phyloP scores from a whole-genome alignment of 2,797 vertebrate species.

The Nannoperca obscura region DNA sequence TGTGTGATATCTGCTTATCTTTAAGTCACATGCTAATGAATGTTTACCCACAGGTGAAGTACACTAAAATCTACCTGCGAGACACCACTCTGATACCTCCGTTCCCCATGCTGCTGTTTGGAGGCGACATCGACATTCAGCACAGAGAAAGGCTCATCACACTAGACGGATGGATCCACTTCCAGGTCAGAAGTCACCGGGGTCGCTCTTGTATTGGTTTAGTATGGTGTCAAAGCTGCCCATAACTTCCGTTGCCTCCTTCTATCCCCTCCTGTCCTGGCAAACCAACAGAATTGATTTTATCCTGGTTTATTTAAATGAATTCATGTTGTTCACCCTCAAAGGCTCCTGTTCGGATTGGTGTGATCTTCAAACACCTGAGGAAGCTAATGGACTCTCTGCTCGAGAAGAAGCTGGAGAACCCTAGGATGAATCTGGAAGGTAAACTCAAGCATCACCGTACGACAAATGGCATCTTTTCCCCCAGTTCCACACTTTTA shows the following conservation, averaged over 20 bases:
- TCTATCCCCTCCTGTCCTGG: not conserved
- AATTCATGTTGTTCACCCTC: not conserved
- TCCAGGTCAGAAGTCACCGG: conserved; percentile 88
- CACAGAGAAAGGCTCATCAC: conserved; percentile 94
- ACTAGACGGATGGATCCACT: conserved; percentile 96
- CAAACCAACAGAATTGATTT: not conserved
- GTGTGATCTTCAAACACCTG: conserved; percentile 97
- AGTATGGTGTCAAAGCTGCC: not conserved
- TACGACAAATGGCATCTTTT: not conserved
- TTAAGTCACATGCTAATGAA: not conserved
- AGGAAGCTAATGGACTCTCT: conserved; percentile 94
- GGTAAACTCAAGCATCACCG: conserved; percentile 81
- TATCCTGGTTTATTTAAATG: not conserved
- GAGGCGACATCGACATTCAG: conserved; percentile 96
- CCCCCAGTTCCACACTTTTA: too few relatives aligned
- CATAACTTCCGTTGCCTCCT: not conserved
- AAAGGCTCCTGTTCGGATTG: conserved; percentile 96
- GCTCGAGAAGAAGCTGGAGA: conserved; percentile 94
- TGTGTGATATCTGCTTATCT: not conserved
- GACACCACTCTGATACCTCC: conserved; percentile 94
- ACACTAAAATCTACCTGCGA: conserved; percentile 92
- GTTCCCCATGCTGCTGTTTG: conserved; percentile 96
- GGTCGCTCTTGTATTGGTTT: not conserved
- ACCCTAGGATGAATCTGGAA: conserved; percentile 95
- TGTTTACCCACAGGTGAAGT: conserved; percentile 89